A percentile compares a stretch with the other conserved stretches of the same genome.
These are phyloP conservation scores for Phenganax subtilis DNA, from an alignment of 92 coral and sea anemone species.

Conservation along the genomic window DNA sequence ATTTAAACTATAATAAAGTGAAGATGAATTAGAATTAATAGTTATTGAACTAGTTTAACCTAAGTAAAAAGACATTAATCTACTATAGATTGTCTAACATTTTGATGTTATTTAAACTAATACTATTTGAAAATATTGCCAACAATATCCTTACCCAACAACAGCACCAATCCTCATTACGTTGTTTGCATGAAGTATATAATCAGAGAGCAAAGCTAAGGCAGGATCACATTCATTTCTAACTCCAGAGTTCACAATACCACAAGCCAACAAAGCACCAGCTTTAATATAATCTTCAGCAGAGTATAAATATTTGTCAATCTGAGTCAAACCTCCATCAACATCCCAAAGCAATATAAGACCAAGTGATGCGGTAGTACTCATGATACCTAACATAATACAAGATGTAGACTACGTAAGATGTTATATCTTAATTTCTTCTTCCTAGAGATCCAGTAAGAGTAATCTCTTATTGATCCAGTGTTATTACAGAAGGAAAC, in stretches of 20 bases:
- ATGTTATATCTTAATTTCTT: background rate
- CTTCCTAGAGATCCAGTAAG: no score
- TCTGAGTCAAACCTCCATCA: constrained; percentile 94
- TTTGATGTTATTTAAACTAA: no score
- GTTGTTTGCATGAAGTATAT: constrained; percentile 81
- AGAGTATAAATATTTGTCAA: constrained; percentile 92
- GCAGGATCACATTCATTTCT: constrained; percentile 98
- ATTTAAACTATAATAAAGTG: no score
- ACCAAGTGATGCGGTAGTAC: constrained; percentile 97
- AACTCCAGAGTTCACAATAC: constrained; percentile 96
- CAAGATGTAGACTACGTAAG: background rate
- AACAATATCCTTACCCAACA: constrained; percentile 64
- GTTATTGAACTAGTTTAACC: no score
- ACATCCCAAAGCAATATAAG: constrained; percentile 95
- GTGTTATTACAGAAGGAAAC: no score
- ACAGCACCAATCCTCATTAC: constrained; percentile 95
- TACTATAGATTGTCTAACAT: no score
- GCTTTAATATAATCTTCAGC: constrained; percentile 98
- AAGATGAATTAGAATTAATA: no score
- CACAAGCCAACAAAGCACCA: constrained; percentile 93
- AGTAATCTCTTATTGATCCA: no score
- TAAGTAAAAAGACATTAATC: no score
- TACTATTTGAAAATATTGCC: no score
- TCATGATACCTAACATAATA: constrained; percentile 77
- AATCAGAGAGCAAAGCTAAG: constrained; percentile 86